Conservation (phyloP, 53 echinoderm and acorn worm species). For the Echinometra lucunter region DNA sequence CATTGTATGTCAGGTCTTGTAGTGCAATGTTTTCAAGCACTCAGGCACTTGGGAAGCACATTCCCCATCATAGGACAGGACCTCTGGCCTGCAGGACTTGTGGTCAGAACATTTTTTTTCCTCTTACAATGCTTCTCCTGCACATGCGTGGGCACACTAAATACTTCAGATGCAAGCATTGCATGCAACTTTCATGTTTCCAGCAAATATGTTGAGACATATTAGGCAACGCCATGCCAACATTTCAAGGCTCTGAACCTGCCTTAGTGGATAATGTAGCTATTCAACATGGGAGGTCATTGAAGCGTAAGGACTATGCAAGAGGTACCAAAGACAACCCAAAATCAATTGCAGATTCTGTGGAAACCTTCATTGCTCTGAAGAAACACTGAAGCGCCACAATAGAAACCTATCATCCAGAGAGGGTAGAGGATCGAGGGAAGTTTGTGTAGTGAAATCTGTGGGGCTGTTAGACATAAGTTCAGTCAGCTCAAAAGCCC, state of each 20-base stretch:
- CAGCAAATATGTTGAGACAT: slow-evolving; percentile 38
- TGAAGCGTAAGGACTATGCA: not conserved
- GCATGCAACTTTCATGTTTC: slow-evolving; percentile 45
- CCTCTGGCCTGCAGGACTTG: slow-evolving; percentile 51
- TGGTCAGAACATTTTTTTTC: slow-evolving; percentile 54
- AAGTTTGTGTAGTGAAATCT: slow-evolving; percentile 54
- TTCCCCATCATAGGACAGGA: slow-evolving; percentile 40
- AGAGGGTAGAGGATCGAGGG: not conserved
- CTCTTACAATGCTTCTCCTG: slow-evolving; percentile 4
- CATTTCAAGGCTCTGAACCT: not conserved
- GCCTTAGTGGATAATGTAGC: not conserved
- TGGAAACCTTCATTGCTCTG: slow-evolving; percentile 14
- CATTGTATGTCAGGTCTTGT: slow-evolving; percentile 49
- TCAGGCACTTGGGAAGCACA: slow-evolving; percentile 27
- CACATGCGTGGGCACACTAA: slow-evolving; percentile 56
- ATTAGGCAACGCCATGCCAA: slow-evolving; percentile 16
- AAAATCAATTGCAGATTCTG: slow-evolving; percentile 13
- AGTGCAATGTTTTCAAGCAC: not conserved
- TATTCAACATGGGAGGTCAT: not conserved
- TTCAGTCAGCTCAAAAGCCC: not conserved
- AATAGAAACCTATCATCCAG: slow-evolving; percentile 22
- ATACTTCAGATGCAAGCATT: slow-evolving; percentile 16
- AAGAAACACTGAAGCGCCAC: slow-evolving; percentile 7
- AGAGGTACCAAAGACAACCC: not conserved
- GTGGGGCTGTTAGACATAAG: slow-evolving; percentile 25